A percentile compares a stretch with the other conserved stretches of the same genome.
Evolutionary conservation across 2,888 invertebrate genomes (phyloP).

Genomic region (Ophioninae sp.): DNA sequence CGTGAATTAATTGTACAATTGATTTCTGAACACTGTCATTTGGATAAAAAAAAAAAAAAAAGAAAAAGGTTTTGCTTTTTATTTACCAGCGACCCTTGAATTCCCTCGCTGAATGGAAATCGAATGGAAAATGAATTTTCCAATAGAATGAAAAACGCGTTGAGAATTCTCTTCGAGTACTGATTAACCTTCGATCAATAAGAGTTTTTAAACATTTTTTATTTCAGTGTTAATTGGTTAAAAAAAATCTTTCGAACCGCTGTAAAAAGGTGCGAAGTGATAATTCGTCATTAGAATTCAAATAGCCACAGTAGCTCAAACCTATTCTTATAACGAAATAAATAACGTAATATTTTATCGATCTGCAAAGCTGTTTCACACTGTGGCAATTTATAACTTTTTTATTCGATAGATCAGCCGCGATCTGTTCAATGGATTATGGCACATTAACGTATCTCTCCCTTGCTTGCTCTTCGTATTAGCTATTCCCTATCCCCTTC

Average conservation of each 20-base stretch:
- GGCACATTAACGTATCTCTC: constrained; percentile 49
- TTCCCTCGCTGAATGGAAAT: no score
- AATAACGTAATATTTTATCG: neutral
- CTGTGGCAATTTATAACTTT: neutral
- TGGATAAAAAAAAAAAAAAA: constrained; percentile 13
- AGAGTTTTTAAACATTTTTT: no score
- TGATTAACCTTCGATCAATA: no score
- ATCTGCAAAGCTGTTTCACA: neutral
- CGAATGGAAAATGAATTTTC: no score
- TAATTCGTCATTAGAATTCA: no score
- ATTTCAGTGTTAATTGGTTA: no score
- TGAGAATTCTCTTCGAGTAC: no score
- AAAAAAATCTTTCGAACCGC: no score
- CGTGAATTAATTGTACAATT: constrained; percentile 13
- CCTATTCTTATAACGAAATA: neutral
- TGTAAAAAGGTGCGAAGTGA: no score
- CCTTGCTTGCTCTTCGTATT: constrained; percentile 11
- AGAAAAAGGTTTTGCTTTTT: neutral
- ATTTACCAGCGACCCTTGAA: no score
- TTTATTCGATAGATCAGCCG: neutral
- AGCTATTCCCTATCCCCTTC: neutral
- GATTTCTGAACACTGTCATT: constrained; percentile 12
- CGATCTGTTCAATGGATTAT: constrained; percentile 54
- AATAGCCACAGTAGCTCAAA: no score
- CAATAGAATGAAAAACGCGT: no score